Conservation (phyloP, 1,140 invertebrate species). For the Habropoda laboriosa region DNA sequence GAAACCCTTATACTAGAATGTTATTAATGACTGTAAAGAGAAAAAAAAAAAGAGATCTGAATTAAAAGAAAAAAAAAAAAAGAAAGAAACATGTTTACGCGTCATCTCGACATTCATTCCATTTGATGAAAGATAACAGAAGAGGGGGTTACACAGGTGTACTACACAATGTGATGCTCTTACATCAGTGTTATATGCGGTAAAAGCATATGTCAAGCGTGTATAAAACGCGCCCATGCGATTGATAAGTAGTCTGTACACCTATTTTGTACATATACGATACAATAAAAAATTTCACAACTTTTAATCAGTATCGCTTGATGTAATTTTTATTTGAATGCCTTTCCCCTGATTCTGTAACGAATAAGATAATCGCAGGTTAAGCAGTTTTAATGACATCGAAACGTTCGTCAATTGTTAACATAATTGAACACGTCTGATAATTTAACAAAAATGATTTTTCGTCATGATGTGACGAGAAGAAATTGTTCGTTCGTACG, state of each 20-base stretch:
- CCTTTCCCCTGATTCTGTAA: slow-evolving; percentile 1
- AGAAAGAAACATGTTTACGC: slow-evolving; percentile 48
- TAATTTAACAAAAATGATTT: slow-evolving; percentile 28
- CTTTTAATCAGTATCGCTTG: slow-evolving; percentile 68
- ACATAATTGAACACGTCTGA: not conserved
- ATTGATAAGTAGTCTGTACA: slow-evolving; percentile 80
- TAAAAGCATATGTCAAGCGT: slow-evolving; percentile 63
- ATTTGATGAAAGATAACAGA: slow-evolving; percentile 71
- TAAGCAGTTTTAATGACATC: not conserved
- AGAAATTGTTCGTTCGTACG: slow-evolving; percentile 28
- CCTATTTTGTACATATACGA: slow-evolving; percentile 81
- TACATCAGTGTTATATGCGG: slow-evolving; percentile 62
- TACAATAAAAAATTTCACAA: slow-evolving; percentile 80
- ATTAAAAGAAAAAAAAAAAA: slow-evolving; percentile 34
- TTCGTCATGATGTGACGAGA: slow-evolving; percentile 27
- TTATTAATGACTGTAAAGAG: slow-evolving; percentile 57
- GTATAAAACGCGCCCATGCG: slow-evolving; percentile 68
- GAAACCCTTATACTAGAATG: slow-evolving; percentile 49
- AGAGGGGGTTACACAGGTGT: slow-evolving; percentile 66
- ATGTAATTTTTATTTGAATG: slow-evolving; percentile 44
- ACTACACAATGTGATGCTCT: slow-evolving; percentile 64
- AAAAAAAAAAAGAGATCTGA: slow-evolving; percentile 41
- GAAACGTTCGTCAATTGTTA: slow-evolving; percentile 19
- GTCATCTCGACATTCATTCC: slow-evolving; percentile 74
- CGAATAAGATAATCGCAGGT: not conserved